Evolutionary conservation across 2,888 invertebrate genomes (phyloP).

Genomic region (Epicampocera succincta): DNA sequence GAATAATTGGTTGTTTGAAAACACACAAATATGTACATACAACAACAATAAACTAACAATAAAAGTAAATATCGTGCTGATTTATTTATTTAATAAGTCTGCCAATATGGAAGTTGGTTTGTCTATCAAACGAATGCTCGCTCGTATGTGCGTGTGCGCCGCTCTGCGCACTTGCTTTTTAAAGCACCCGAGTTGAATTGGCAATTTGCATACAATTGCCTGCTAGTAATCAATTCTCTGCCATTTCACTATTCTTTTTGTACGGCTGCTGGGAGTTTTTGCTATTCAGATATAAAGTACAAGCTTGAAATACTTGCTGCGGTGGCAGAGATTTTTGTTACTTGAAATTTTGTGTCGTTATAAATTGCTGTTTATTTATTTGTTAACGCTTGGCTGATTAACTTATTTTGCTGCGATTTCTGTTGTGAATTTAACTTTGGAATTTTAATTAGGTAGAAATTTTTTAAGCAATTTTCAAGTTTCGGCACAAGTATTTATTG

Average conservation of each 20-base stretch:
- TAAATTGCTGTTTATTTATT: constrained; percentile 61
- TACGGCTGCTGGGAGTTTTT: neutral
- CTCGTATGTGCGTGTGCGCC: neutral
- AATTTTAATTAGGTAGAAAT: neutral
- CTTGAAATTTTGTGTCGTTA: constrained; percentile 34
- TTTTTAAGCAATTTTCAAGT: constrained; percentile 11
- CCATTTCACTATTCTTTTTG: constrained; percentile 7
- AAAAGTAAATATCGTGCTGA: constrained; percentile 28
- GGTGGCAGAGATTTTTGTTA: constrained; percentile 17
- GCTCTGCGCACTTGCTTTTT: neutral
- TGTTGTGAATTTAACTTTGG: neutral
- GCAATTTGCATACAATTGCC: constrained; percentile 67
- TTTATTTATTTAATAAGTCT: constrained; percentile 42
- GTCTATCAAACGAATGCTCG: neutral
- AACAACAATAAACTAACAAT: constrained; percentile 7
- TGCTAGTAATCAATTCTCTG: constrained; percentile 18
- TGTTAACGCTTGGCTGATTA: constrained; percentile 61
- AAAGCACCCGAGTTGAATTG: constrained; percentile 17
- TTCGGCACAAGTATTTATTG: neutral
- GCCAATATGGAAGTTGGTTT: neutral
- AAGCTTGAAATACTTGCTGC: constrained; percentile 12
- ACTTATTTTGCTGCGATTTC: constrained; percentile 39
- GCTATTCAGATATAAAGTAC: neutral
- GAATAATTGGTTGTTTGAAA: constrained; percentile 37
- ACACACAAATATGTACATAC: neutral